Base-by-base conservation (phyloP, 2,888 invertebrate genomes). In the Mesopsocus fuscifrons region DNA sequence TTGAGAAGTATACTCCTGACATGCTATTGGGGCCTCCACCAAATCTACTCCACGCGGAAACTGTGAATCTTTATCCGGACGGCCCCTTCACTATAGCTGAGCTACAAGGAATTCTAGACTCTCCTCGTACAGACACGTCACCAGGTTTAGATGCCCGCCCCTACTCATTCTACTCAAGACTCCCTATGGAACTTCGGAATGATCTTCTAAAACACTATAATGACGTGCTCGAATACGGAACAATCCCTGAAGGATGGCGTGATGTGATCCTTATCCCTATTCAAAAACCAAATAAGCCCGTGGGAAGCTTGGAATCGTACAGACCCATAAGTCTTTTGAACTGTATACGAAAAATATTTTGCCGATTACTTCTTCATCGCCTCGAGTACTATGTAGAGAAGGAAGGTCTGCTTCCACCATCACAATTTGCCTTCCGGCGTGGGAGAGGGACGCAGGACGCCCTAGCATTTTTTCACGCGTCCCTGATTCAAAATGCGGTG, bases 251-350 rank as follows among this genome's bases (percentile, higher is more conserved):
- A 26, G 30, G 22, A 18, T 47, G 47, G 47, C 26, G 40, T 9
- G 23, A 43, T 11, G 13, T 30, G 9, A 13, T 34, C 3, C 26
- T 47, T 17, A 8, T 44, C 2, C 47, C 47, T 2, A 44, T 47
- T 8, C 22, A 18, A 20, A 47, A 47, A 17, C 43, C 34, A 16
- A 34, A 33, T n/a, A 43, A 44, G 30, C 40, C 23, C 23, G 43
- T 45, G 2, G 21, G 34, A 9, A 17, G 20, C 11, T 15, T 32
- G 2, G 11, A 11, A 17, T 47, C 47, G n/a, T 47, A 44, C 32
- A 16, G 47, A 41, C 47, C 47, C 11, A 46, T 47, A 16, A 35
- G 44, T n/a, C 31, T 46, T 13, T 26, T 42, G 2, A 43, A 45
- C 30, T 47, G 47, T 34, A 16, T 44, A 4, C 15, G 31, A 16